Base-by-base conservation (phyloP, 1,140 invertebrate genomes). In the Psix sp. region DNA sequence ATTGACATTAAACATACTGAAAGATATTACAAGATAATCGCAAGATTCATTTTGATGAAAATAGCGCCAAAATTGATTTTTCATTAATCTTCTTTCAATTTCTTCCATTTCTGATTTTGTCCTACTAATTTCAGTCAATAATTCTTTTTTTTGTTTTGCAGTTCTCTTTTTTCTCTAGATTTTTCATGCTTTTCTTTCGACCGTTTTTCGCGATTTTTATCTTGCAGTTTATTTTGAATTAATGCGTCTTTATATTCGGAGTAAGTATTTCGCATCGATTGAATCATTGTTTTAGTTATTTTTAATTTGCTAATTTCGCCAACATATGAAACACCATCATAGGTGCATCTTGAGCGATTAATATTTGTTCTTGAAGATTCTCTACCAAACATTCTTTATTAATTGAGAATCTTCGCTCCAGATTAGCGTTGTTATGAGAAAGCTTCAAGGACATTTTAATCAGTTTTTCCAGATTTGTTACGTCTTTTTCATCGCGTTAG, bases 331-430 rank as follows among this genome's bases (percentile, higher is more conserved):
- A 74, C 48, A 35, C 65, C 21, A 42, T 74, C 71, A 31, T 63
- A 63, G 18, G 63, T 45, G 29, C 46, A 39, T 14, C 18, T 9
- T 76, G 73, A 18, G 73, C 62, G 17, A 76, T 49, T 13, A 76
- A 35, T 5, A 60, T 66, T 33, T 49, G 26, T 10, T 66, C 18
- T 17, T 46, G 16, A 10, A 26, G 45, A 52, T 76, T 72, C 60
- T 76, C 67, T 0, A 72, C 18, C 9, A 76, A 9, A 18, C 45
- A 52, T 10, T 75, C 60, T 40, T 65, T 71, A 48, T 75, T 75
- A 9, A 62, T 39, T 14, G 72, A 75, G 40, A 75, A 75, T 26
- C 73, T 59, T 51, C 59, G 59, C 16, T 72, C 59, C 17, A 56
- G 42, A 10, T 36, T 43, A 15, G 59, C 49, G 26, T 72, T 72